Evolutionary conservation across 2,113 vertebrate species (phyloP).

Genomic region (Callipepla squamata): DNA sequence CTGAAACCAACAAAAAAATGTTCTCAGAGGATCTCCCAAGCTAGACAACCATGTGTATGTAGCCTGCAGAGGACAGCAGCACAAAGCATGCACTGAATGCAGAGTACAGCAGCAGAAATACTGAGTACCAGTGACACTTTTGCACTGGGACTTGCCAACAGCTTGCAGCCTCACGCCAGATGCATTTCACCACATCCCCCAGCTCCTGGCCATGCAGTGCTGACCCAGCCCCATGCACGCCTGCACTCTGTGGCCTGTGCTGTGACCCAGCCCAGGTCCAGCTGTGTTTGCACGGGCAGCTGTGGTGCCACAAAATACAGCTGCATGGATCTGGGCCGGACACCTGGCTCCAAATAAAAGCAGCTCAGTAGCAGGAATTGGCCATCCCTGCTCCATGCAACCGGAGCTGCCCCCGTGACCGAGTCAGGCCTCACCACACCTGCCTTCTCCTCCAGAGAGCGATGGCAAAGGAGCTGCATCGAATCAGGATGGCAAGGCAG

Average conservation of each 20-base stretch:
- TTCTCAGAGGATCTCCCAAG: neutral
- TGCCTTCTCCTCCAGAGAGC: neutral
- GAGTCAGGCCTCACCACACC: rapidly evolving
- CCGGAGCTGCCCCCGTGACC: neutral
- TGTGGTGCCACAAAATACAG: slow-evolving; percentile 46
- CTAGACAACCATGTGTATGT: neutral
- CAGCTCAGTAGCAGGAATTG: slow-evolving; percentile 24
- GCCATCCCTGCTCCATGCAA: neutral
- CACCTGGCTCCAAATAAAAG: slow-evolving; percentile 54
- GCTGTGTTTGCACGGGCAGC: slow-evolving; percentile 42
- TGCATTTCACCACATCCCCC: neutral
- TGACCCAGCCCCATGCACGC: rapidly evolving
- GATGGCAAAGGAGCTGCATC: neutral
- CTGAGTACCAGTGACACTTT: neutral
- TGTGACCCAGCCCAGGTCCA: neutral
- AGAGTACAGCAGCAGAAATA: neutral
- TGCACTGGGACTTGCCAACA: neutral
- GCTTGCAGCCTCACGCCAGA: neutral
- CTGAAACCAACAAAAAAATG: neutral
- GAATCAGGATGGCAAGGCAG: neutral
- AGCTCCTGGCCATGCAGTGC: neutral
- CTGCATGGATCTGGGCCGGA: neutral
- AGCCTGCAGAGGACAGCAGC: neutral
- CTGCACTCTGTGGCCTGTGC: neutral
- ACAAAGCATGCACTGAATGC: neutral